A percentile compares a stretch with the other conserved stretches of the same genome.
Conservation (phyloP, 2,113 vertebrate species). For the Panthera tigris region DNA sequence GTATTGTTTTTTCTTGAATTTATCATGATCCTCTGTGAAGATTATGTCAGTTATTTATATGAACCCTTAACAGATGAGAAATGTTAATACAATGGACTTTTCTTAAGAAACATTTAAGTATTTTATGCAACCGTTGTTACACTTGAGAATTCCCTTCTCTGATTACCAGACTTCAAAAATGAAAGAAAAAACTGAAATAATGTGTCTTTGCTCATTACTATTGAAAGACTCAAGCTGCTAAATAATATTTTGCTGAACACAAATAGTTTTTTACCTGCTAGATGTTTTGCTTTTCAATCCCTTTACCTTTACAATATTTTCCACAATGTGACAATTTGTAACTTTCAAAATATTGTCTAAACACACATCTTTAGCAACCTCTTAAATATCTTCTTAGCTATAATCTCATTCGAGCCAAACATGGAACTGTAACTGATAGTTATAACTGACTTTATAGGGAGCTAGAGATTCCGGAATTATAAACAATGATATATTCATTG, state of each 20-base stretch:
- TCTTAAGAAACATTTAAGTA: neutral
- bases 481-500: slow-evolving; percentile 36
- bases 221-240: neutral
- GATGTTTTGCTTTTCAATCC: neutral
- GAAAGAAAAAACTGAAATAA: neutral
- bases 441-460: slow-evolving; percentile 51
- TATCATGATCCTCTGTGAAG: neutral
- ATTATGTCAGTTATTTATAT: neutral
- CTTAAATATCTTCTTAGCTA: neutral
- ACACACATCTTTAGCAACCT: neutral
- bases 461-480: neutral
- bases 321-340: neutral
- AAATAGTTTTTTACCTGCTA: neutral
- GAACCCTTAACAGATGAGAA: neutral
- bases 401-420: neutral
- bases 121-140: neutral
- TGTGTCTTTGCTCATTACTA: neutral
- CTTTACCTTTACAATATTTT: neutral
- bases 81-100: neutral
- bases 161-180: neutral
- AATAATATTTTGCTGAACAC: neutral
- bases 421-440: neutral
- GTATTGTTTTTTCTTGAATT: neutral
- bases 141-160: neutral
- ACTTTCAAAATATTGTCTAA: neutral